These are phyloP conservation scores for Siphlonurus alternatus DNA, from an alignment of 2,888 invertebrate species.

Conservation along the genomic window DNA sequence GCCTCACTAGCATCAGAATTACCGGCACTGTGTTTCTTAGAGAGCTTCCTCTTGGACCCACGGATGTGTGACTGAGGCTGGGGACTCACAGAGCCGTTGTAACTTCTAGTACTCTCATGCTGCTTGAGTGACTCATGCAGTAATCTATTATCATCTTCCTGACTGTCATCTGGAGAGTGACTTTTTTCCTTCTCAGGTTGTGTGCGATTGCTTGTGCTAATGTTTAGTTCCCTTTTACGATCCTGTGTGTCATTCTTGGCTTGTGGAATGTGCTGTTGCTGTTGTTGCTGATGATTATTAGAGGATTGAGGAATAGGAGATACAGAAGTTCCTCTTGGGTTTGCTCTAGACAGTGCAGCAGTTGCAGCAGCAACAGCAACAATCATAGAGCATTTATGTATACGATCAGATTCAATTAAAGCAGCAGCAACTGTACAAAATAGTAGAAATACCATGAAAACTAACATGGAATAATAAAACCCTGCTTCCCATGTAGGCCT, in stretches of 20 bases:
- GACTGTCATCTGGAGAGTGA: background rate
- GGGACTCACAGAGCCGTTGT: background rate
- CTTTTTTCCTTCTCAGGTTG: background rate
- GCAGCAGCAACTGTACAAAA: slow-evolving; percentile 47
- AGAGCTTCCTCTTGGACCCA: background rate
- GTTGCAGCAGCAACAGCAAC: background rate
- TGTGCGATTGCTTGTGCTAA: background rate
- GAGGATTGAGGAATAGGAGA: background rate
- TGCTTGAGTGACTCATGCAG: too few species aligned
- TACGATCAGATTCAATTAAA: slow-evolving; percentile 52
- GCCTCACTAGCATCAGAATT: background rate
- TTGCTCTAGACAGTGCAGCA: background rate
- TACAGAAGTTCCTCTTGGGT: background rate
- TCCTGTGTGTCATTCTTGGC: background rate
- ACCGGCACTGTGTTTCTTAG: background rate
- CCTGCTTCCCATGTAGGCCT: slow-evolving; percentile 62
- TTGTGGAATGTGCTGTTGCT: background rate
- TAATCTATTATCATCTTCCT: background rate
- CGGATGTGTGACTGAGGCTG: background rate
- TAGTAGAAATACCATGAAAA: slow-evolving; percentile 41
- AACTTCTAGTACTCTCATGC: background rate
- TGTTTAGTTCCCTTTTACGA: background rate
- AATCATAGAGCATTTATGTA: slow-evolving; percentile 27
- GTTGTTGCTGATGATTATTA: background rate
- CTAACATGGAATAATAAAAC: slow-evolving; percentile 44